Percentiles rank a stretch among this genome's conserved stretches.
These are phyloP conservation scores for Lasioglossum marginatum DNA, from an alignment of 2,888 invertebrate genomes.

Conservation along the genomic window DNA sequence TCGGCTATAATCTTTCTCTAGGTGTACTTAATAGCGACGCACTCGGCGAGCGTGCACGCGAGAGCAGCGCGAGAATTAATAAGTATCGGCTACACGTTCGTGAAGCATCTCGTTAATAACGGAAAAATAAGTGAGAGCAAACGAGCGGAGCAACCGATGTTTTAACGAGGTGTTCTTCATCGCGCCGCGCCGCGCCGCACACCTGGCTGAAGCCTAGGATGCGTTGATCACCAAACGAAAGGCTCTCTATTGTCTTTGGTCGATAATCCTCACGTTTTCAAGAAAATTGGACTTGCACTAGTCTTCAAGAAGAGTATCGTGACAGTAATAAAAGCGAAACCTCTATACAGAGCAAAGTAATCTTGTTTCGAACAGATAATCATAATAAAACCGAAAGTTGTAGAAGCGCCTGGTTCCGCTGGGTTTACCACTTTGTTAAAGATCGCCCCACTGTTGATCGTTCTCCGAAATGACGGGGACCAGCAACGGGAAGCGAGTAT, in stretches of 20 bases:
- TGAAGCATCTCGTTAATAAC: conserved; percentile 50
- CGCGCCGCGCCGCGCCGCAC: background rate
- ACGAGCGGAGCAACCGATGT: conserved; percentile 10
- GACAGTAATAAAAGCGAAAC: too few species aligned
- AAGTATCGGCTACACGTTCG: conserved; percentile 39
- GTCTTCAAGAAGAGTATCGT: too few species aligned
- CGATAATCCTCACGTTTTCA: background rate
- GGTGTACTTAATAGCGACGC: conserved; percentile 55
- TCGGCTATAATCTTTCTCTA: conserved; percentile 61
- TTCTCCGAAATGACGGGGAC: background rate
- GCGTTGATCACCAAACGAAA: background rate
- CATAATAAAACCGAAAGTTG: too few species aligned
- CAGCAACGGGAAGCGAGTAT: background rate
- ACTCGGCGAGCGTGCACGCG: conserved; percentile 22
- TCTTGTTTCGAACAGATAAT: too few species aligned
- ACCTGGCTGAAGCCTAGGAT: background rate
- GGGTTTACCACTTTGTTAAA: background rate
- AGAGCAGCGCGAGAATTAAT: conserved; percentile 51
- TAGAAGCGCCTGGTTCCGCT: background rate
- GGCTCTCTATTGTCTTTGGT: background rate
- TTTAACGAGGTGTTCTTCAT: conserved; percentile 28
- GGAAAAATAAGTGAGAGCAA: conserved; percentile 26
- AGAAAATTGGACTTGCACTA: too few species aligned
- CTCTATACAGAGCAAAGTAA: too few species aligned
- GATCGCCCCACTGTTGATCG: background rate